Base-by-base conservation (phyloP, 2,888 invertebrate genomes). In the Blomia tropicalis region DNA sequence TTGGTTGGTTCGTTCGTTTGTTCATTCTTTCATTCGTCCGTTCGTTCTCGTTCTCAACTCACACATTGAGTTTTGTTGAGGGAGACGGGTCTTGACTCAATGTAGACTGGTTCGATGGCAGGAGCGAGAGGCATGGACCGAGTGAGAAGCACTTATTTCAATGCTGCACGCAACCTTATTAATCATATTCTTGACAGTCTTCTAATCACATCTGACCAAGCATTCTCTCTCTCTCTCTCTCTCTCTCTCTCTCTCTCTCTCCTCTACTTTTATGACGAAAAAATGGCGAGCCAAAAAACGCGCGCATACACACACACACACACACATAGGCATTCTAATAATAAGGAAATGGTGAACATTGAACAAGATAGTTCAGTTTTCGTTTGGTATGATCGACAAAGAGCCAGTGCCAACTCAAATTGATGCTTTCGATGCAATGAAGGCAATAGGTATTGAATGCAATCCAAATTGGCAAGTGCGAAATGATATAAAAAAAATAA, bases 101-200 rank as follows among this genome's bases (percentile, higher is more conserved):
- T n/a, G n/a, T n/a, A n/a, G n/a, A n/a, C n/a, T n/a, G n/a, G n/a
- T n/a, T n/a, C n/a, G n/a, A n/a, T n/a, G n/a, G n/a, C n/a, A n/a
- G n/a, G n/a, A n/a, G n/a, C n/a, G n/a, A 7, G 51, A 22, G 14
- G 29, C 27, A 56, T 30, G 2, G 29, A 25, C 27, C 22, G 3
- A 56, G 3, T n/a, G n/a, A n/a, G n/a, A n/a, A 54, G 29, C 56
- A 56, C 56, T 27, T 29, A 56, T 56, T 56, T 56, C 56, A 56
- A 56, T 56, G 56, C 30, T 32, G 56, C 56, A 56, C 56, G 56
- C 56, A 56, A 56, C 56, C 56, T 56, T 61, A 61, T 61, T 61
- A 61, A 61, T 61, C 61, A 61, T 54, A 29, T 19, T 61, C 29
- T 54, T 61, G 61, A 61, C 61, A 61, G 61, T 54, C 61, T 31